phyloP scores from a whole-genome alignment of 2,113 vertebrate genomes.

The Pangasianodon gigas region DNA sequence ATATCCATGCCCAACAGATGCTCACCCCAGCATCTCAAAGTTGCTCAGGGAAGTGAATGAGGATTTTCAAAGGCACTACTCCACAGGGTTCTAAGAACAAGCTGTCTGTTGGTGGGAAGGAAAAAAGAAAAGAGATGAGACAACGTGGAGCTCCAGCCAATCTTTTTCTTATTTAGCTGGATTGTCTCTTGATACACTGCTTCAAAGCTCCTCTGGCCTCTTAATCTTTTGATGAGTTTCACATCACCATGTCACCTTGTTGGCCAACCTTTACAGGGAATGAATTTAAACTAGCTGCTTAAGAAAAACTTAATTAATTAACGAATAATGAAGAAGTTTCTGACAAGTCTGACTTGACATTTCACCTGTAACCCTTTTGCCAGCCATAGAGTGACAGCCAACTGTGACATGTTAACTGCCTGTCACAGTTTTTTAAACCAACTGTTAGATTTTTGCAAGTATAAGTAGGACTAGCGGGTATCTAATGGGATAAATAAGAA shows the following conservation, averaged over 20 bases:
- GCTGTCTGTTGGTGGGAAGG: constrained; percentile 25
- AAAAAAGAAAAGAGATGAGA: constrained; percentile 15
- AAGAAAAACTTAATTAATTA: constrained; percentile 23
- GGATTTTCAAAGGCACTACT: constrained; percentile 47
- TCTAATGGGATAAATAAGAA: neutral
- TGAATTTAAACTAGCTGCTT: constrained; percentile 29
- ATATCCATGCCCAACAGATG: constrained; percentile 47
- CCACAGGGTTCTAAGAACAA: constrained; percentile 45
- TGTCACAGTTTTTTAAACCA: neutral
- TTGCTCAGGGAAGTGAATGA: constrained; percentile 29
- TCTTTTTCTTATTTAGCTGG: constrained; percentile 35
- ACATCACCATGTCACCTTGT: constrained; percentile 24
- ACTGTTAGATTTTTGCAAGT: neutral
- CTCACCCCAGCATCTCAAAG: constrained; percentile 39
- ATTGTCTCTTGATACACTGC: constrained; percentile 25
- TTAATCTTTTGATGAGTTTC: constrained; percentile 37
- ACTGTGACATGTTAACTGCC: neutral
- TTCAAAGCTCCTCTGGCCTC: constrained; percentile 27
- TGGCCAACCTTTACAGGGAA: neutral
- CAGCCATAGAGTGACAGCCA: neutral
- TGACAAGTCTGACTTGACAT: constrained; percentile 30
- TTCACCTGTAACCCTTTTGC: neutral
- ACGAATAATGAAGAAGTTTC: constrained; percentile 14
- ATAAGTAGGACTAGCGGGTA: neutral
- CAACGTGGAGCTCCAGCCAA: constrained; percentile 12